Evolutionary conservation across 2,113 vertebrate species (phyloP).

Genomic region (Meles meles): DNA sequence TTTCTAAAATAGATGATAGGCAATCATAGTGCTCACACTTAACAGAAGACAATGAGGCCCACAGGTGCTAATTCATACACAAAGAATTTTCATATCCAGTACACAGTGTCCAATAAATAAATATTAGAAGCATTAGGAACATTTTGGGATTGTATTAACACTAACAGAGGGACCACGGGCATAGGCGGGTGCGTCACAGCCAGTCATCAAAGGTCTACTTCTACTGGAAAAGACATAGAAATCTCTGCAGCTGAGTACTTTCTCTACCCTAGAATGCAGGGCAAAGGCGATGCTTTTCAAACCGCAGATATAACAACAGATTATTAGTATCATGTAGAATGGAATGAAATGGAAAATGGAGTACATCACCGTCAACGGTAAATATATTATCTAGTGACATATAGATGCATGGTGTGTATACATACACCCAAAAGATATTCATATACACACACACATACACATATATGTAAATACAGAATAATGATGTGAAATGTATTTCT

Average conservation of each 20-base stretch:
- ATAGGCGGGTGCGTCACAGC: background rate
- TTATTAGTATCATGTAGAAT: background rate
- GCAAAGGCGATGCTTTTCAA: background rate
- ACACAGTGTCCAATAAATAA: background rate
- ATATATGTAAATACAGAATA: too few species aligned
- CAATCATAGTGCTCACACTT: background rate
- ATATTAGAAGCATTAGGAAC: background rate
- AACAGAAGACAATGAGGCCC: background rate
- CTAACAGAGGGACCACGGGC: background rate
- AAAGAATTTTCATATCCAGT: background rate
- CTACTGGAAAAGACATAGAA: background rate
- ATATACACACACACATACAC: background rate
- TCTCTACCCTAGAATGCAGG: background rate
- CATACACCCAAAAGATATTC: background rate
- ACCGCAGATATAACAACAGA: background rate
- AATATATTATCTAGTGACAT: background rate
- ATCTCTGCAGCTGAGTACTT: background rate
- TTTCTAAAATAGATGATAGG: background rate
- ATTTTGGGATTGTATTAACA: background rate
- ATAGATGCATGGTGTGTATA: background rate
- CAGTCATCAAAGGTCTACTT: background rate
- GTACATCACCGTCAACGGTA: background rate
- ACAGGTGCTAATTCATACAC: background rate
- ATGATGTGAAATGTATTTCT: background rate
- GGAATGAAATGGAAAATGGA: background rate